A percentile compares a stretch with the other conserved stretches of the same genome.
Evolutionary conservation across 53 echinoderm and acorn worm species (phyloP).

Genomic region (Zoroaster sp.): DNA sequence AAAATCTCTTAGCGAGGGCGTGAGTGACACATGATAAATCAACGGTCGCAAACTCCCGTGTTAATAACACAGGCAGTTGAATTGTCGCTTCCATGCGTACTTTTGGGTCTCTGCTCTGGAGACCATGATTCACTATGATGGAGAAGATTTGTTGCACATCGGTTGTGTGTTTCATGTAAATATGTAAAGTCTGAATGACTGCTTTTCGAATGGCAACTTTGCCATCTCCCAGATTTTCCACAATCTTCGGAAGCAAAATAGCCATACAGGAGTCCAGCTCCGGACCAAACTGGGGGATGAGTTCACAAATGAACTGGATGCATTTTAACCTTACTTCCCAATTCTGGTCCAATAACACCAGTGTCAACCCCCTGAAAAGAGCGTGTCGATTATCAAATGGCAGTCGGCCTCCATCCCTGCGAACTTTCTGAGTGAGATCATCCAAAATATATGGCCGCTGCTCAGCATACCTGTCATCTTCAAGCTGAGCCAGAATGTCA

Average conservation of each 20-base stretch:
- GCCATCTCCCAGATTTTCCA: conserved; percentile 82
- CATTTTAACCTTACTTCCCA: conserved; percentile 82
- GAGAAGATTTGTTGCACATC: conserved; percentile 83
- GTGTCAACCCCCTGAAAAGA: conserved; percentile 80
- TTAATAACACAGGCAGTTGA: conserved; percentile 83
- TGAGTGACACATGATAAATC: conserved; percentile 83
- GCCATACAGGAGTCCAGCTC: conserved; percentile 94
- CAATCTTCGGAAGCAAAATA: conserved; percentile 76
- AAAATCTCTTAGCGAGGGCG: conserved; percentile 80
- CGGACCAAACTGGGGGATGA: conserved; percentile 82
- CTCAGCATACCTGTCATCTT: conserved; percentile 76
- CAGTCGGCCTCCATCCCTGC: conserved; percentile 86
- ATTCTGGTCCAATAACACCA: conserved; percentile 72
- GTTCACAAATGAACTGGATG: conserved; percentile 84
- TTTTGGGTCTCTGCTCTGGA: conserved; percentile 84
- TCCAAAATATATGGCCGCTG: conserved; percentile 83
- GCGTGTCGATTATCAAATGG: conserved; percentile 77
- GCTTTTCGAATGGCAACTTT: conserved; percentile 82
- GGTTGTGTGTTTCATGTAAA: conserved; percentile 90
- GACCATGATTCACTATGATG: conserved; percentile 81
- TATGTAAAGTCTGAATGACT: conserved; percentile 86
- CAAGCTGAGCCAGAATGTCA: conserved; percentile 86
- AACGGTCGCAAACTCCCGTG: conserved; percentile 78
- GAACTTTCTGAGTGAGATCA: conserved; percentile 76
- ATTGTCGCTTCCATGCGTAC: conserved; percentile 84